Base-by-base conservation (phyloP, 2,797 vertebrate species). In the Takifugu rubripes region DNA sequence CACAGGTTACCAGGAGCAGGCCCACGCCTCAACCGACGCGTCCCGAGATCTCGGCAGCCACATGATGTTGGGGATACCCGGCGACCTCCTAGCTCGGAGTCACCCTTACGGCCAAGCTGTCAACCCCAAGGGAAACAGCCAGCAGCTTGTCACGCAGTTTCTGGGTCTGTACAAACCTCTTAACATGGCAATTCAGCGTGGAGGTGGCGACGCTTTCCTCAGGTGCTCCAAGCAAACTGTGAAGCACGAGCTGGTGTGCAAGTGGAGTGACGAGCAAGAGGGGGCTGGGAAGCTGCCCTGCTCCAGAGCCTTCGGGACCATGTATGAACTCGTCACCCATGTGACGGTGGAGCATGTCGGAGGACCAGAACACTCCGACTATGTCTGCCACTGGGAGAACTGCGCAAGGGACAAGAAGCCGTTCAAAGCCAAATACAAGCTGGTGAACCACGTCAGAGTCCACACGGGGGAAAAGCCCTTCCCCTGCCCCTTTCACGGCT, bases 261-360 rank as follows among this genome's bases (percentile, higher is more conserved):
- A 83, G 79, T 93, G 92, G 92, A 87, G 69, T 56, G 89, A 89
- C 81, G 72, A 82, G 79, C 87, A 84, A 52, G 89, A 90, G 65
- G 87, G 84, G 57, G 47, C 77, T 36, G 90, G 74, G 45, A 87
- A 84, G 70, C 57, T 83, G 78, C 79, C 81, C 14, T 92, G 91
- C 75, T 86, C 86, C 83, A 87, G 87, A 80, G 86, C 87, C 66
- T 93, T 92, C 83, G 87, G 89, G 69, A 90, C 78, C 74, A 90
- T 93, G 90, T 90, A 91, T 82, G 91, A 92, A 83, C 88, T 93
- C 60, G 92, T 92, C 74, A 90, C 84, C 68, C 92, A 92, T 84
- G 83, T 93, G 88, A 90, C 89, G 60, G 82, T 90, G 83, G 91
- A 92, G 75, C 92, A 92, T 40, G 89, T 92, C 62, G 83, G 89